Conservation (phyloP, 2,888 invertebrate species). For the Polia nebulosa region DNA sequence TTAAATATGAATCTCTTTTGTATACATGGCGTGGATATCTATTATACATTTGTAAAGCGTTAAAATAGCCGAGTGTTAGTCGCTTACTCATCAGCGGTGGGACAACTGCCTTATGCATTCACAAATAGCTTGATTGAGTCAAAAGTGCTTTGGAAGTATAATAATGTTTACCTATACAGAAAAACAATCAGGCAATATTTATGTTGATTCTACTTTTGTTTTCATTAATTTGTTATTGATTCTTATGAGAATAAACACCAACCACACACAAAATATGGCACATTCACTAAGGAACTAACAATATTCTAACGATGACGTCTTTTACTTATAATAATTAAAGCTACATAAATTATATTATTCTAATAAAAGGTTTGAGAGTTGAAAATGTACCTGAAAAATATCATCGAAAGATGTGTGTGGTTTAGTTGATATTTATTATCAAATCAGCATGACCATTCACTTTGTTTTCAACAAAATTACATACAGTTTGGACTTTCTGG, state of each 20-base stretch:
- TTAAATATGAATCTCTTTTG: no score
- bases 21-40: no score
- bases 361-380: background rate
- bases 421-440: background rate
- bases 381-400: constrained; percentile 7
- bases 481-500: background rate
- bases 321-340: background rate
- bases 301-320: background rate
- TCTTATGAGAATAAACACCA: constrained; percentile 16
- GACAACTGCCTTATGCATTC: no score
- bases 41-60: no score
- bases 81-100: no score
- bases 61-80: no score
- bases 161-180: no score
- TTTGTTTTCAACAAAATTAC: background rate
- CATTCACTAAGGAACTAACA: background rate
- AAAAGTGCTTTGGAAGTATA: background rate
- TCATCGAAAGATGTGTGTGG: background rate
- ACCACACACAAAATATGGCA: no score
- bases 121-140: background rate
- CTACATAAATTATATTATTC: background rate
- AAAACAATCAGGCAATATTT: background rate
- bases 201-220: constrained; percentile 33
- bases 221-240: constrained; percentile 37
- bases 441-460: background rate